Evolutionary conservation across 2,113 vertebrate species (phyloP).

Genomic region (Globicephala melas): DNA sequence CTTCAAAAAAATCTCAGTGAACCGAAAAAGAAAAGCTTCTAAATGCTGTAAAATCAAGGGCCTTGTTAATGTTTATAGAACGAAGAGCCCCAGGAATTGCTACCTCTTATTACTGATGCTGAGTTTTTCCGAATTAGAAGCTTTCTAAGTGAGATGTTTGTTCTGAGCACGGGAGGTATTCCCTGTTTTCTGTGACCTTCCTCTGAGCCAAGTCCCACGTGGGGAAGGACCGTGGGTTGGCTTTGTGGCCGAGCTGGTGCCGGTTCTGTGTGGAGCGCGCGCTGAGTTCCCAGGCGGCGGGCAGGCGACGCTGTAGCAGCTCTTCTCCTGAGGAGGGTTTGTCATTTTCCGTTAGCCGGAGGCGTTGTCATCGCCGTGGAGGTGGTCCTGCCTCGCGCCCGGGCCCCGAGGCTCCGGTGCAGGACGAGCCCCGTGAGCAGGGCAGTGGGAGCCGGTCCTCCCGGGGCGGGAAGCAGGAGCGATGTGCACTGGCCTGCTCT

Average conservation of each 20-base stretch:
- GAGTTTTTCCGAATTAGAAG: not conserved
- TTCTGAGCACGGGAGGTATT: not conserved
- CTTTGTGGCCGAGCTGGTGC: not conserved
- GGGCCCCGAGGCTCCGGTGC: not conserved
- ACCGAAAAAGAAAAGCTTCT: slow-evolving; percentile 53
- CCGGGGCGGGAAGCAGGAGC: not conserved
- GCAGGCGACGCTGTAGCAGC: slow-evolving; percentile 52
- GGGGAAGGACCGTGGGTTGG: not conserved
- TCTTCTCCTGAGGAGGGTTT: slow-evolving; percentile 37
- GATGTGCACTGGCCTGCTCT: not conserved
- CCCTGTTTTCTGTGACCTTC: not conserved
- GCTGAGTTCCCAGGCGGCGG: not conserved
- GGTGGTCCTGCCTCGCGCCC: not conserved
- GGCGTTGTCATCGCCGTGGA: not conserved
- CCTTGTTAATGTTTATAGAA: not conserved
- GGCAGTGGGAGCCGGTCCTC: not conserved
- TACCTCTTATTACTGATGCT: not conserved
- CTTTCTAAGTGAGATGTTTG: too few species aligned
- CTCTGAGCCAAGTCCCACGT: fast-evolving
- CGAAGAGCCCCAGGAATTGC: slow-evolving; percentile 19
- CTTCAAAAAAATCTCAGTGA: slow-evolving; percentile 59
- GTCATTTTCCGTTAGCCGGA: not conserved
- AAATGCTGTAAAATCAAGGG: not conserved
- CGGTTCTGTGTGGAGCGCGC: fast-evolving
- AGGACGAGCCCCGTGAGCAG: not conserved